Percentiles rank a stretch among this genome's conserved stretches.
These are phyloP conservation scores for Serilophus lunatus DNA, from an alignment of 2,113 vertebrate genomes.

Conservation along the genomic window DNA sequence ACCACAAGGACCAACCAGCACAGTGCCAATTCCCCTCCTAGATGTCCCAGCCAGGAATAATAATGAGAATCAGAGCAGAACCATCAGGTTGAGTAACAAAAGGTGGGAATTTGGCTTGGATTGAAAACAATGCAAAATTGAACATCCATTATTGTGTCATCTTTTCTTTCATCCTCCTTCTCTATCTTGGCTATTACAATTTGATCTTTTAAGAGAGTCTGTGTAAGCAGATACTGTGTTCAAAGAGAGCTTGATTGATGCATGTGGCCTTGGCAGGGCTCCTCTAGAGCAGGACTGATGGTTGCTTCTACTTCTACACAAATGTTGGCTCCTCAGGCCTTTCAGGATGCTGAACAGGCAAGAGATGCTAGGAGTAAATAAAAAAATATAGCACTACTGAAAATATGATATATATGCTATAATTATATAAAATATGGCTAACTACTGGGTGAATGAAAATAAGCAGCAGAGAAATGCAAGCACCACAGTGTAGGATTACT, in stretches of 20 bases:
- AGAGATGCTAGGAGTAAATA: not conserved
- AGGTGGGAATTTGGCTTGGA: not conserved
- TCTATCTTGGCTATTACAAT: not conserved
- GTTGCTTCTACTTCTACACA: not conserved
- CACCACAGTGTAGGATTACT: not conserved
- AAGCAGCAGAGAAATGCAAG: not conserved
- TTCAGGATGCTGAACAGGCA: not conserved
- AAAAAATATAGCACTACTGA: fast-evolving
- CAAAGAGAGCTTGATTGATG: not conserved
- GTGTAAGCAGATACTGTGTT: not conserved
- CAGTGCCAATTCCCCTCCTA: not conserved
- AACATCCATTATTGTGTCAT: not conserved
- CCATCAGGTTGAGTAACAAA: not conserved
- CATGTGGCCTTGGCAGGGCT: not conserved
- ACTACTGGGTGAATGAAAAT: not conserved
- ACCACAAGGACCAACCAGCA: not conserved
- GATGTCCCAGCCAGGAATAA: not conserved
- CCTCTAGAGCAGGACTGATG: not conserved
- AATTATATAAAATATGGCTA: not conserved
- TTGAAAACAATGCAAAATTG: not conserved
- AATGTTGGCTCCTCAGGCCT: not conserved
- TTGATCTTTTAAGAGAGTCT: not conserved
- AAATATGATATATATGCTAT: not conserved
- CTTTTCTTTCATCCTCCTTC: not conserved
- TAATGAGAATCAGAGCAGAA: not conserved